These are phyloP conservation scores for Donacobius atricapilla DNA, from an alignment of 2,113 vertebrate genomes.

Conservation along the genomic window DNA sequence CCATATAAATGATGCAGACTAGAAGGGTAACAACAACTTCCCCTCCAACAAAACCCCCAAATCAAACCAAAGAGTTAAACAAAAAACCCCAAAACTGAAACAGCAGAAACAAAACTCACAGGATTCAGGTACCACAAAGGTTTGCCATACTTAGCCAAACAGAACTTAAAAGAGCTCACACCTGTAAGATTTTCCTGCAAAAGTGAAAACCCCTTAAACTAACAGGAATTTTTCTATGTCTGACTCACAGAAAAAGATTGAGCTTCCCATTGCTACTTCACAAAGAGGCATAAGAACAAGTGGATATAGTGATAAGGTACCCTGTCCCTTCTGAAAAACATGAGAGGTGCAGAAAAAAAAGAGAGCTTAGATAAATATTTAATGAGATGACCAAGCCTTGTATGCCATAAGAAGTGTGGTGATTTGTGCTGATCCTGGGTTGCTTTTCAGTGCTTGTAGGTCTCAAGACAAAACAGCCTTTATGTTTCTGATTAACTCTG, in stretches of 20 bases:
- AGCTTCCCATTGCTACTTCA: not conserved
- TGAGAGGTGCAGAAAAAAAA: not conserved
- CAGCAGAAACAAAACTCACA: not conserved
- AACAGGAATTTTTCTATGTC: not conserved
- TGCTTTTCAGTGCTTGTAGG: not conserved
- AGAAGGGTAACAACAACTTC: not conserved
- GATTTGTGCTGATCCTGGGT: slow-evolving; percentile 15
- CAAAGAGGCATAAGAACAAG: not conserved
- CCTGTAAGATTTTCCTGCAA: not conserved
- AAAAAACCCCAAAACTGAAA: not conserved
- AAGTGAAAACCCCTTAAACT: not conserved
- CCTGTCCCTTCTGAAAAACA: not conserved
- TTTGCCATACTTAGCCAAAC: not conserved
- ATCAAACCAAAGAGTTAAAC: not conserved
- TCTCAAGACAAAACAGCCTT: slow-evolving; percentile 11
- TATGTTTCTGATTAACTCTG: slow-evolving; percentile 20
- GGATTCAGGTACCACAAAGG: not conserved
- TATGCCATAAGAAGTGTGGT: not conserved
- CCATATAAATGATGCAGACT: not conserved
- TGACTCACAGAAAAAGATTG: not conserved
- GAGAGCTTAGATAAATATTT: slow-evolving; percentile 22
- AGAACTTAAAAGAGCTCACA: not conserved
- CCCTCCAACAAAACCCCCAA: not conserved
- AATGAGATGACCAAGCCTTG: slow-evolving; percentile 35
- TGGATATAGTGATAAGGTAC: not conserved